Percentiles rank a stretch among this genome's conserved stretches.
Evolutionary conservation across 1,140 invertebrate species (phyloP).

Genomic region (Philopotamus ludificatus): DNA sequence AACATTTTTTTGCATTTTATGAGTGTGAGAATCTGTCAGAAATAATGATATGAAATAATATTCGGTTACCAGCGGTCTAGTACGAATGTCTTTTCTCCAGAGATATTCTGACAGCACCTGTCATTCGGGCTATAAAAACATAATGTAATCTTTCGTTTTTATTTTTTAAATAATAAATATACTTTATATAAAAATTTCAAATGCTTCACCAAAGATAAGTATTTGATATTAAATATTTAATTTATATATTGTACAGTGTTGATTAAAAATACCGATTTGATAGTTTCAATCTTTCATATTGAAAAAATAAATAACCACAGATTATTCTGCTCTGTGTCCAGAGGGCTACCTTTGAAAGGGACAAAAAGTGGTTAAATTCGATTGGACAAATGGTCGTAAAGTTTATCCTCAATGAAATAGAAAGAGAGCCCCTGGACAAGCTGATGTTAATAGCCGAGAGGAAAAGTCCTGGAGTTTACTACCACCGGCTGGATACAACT

Average conservation of each 20-base stretch:
- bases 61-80: background rate
- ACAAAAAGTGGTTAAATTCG: background rate
- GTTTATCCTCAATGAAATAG: background rate
- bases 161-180: background rate
- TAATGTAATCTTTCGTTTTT: too few relatives aligned
- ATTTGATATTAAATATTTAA: background rate
- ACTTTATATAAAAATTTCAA: background rate
- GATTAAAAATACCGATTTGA: background rate
- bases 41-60: background rate
- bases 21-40: background rate
- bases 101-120: too few relatives aligned
- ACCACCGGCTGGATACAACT: background rate
- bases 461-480: background rate
- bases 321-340: background rate
- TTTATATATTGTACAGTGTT: background rate
- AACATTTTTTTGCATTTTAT: background rate
- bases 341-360: background rate
- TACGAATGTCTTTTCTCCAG: too few relatives aligned
- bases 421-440: background rate
- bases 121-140: too few relatives aligned
- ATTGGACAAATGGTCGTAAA: background rate
- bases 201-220: background rate
- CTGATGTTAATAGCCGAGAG: background rate
- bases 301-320: background rate
- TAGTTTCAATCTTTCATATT: background rate